These are phyloP conservation scores for Stigmatopora nigra DNA, from an alignment of 2,113 vertebrate species.

Conservation along the genomic window DNA sequence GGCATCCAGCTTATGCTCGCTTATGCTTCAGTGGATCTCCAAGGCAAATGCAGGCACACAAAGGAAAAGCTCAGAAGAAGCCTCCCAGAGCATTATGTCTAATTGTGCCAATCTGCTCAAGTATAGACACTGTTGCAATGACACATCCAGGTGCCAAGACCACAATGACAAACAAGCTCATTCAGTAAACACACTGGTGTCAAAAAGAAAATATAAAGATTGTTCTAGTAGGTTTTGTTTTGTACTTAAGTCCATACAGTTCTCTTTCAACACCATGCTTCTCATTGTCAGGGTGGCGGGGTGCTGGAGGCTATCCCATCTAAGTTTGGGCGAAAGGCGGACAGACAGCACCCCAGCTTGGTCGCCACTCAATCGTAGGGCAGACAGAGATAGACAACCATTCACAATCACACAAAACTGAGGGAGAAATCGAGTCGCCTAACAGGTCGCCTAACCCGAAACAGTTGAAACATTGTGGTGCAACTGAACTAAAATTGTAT, in stretches of 20 bases:
- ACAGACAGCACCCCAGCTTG: no score
- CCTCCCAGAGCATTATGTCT: conserved; percentile 11
- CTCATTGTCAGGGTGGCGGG: no score
- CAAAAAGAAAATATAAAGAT: neutral
- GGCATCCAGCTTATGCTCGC: conserved; percentile 53
- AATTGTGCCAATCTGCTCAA: neutral
- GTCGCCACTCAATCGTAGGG: no score
- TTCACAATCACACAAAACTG: no score
- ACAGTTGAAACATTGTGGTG: neutral
- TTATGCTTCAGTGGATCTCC: conserved; percentile 36
- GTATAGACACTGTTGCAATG: neutral
- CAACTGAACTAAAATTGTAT: neutral
- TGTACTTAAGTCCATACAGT: no score
- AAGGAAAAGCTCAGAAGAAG: conserved; percentile 4
- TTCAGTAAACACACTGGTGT: neutral
- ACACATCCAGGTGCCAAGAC: neutral
- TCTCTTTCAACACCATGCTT: no score
- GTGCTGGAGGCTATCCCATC: no score
- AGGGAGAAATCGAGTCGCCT: no score
- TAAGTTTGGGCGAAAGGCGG: no score
- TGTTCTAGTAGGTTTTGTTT: no score
- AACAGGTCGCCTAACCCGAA: no score
- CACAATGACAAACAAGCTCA: neutral
- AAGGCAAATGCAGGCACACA: conserved; percentile 39
- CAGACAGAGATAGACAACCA: no score